phyloP scores from a whole-genome alignment of 2,888 invertebrate genomes.

The Lordiphosa fenestrarum region DNA sequence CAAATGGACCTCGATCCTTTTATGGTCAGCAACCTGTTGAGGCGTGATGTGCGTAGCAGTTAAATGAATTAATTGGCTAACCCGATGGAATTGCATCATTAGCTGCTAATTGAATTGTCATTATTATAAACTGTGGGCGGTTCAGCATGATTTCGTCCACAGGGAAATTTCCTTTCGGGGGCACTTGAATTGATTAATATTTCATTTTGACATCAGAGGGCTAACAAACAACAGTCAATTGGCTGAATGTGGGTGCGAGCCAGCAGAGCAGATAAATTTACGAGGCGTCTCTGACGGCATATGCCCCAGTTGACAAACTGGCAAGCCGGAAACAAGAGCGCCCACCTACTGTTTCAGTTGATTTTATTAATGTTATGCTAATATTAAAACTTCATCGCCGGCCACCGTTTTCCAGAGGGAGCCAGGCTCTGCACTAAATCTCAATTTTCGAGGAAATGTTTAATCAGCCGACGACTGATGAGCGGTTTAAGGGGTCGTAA shows the following conservation, averaged over 20 bases:
- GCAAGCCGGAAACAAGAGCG: slow-evolving; percentile 16
- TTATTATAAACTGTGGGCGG: slow-evolving; percentile 6
- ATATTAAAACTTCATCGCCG: slow-evolving; percentile 28
- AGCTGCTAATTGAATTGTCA: slow-evolving; percentile 52
- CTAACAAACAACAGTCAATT: background rate
- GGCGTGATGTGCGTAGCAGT: slow-evolving; percentile 24
- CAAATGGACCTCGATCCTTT: slow-evolving; percentile 35
- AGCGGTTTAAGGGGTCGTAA: slow-evolving; percentile 53
- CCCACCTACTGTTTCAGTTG: slow-evolving; percentile 15
- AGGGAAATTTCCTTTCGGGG: background rate
- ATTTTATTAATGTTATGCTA: slow-evolving; percentile 56
- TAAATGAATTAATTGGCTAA: slow-evolving; percentile 33
- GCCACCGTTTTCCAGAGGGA: slow-evolving; percentile 9
- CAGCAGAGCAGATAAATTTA: slow-evolving; percentile 17
- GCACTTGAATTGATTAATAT: slow-evolving; percentile 47
- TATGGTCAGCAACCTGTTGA: slow-evolving; percentile 54
- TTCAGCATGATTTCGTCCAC: slow-evolving; percentile 1
- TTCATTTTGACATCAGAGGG: slow-evolving; percentile 12
- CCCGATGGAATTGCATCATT: slow-evolving; percentile 51
- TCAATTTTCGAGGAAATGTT: slow-evolving; percentile 63
- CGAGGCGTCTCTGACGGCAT: background rate
- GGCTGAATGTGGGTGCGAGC: slow-evolving; percentile 4
- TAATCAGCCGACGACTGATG: slow-evolving; percentile 47
- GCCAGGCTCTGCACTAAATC: slow-evolving; percentile 48
- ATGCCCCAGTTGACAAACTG: slow-evolving; percentile 16